A percentile compares a stretch with the other conserved stretches of the same genome.
Evolutionary conservation across 2,113 vertebrate species (phyloP).

Genomic region (Rhinogobius similis): DNA sequence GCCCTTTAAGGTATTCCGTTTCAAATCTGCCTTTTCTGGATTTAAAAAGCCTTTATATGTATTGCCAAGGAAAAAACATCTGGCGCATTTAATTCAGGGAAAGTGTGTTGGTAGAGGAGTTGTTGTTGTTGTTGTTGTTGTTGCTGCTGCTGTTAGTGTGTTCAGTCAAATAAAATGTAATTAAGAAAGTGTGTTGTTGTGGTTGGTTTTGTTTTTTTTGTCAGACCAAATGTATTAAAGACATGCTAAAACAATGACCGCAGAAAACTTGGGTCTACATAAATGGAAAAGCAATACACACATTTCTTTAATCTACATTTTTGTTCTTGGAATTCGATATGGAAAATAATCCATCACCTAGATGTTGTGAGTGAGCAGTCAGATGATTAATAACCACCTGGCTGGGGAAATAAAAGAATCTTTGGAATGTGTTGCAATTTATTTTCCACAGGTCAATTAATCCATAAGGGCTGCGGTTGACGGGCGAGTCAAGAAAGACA

Average conservation of each 20-base stretch:
- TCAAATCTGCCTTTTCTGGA: neutral
- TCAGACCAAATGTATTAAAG: neutral
- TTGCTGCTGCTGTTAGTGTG: too few relatives aligned
- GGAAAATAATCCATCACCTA: constrained; percentile 16
- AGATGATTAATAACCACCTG: constrained; percentile 40
- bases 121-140: too few relatives aligned
- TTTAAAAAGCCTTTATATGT: neutral
- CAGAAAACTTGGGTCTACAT: neutral
- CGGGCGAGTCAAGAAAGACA: constrained; percentile 33
- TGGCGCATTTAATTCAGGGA: neutral
- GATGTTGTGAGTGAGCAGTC: constrained; percentile 10
- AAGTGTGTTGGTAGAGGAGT: neutral
- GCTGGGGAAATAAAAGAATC: neutral
- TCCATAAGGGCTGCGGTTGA: constrained; percentile 27
- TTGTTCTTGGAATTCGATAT: neutral
- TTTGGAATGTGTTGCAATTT: constrained; percentile 37
- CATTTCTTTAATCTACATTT: neutral
- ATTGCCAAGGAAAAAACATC: neutral
- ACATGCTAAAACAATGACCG: neutral
- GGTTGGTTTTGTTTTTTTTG: neutral
- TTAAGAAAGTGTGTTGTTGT: neutral
- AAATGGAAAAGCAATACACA: neutral
- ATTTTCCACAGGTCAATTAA: constrained; percentile 43
- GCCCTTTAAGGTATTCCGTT: neutral
- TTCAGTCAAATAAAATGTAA: too few relatives aligned